Evolutionary conservation across 2,888 invertebrate species (phyloP), one percentile per base, ranked within the genome.

Genomic region (Pyrrhosoma nymphula): DNA sequence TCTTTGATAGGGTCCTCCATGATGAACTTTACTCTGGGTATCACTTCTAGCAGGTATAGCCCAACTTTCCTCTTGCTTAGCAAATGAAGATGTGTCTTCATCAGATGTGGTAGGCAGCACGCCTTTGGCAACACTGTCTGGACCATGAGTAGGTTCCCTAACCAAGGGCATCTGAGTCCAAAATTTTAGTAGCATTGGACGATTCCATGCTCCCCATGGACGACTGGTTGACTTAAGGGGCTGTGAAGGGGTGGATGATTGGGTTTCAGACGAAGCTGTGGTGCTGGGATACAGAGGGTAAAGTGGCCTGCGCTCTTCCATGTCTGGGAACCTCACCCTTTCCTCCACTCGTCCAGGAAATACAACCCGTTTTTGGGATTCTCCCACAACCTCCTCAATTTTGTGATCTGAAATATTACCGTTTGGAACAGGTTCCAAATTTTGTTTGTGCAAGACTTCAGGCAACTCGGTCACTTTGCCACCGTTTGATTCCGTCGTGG

Each of bases 131-230:
- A 69, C 47, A 35, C 75, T 93, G 16, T 93, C 93, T 69, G 47
- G 47, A 39, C 69, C n/a, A 39, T 75, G 69, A n/a, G 93, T 47
- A 0, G 96, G 96, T 88, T 97, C 96, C 95, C 96, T 96, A 93
- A 96, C 88, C 56, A 96, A 96, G 0, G 97, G 96, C 96, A 97
- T 96, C 63, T 96, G 96, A 26, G 96, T 96, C 97, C 97, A 97
- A 93, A 96, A 96, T 93, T 96, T 96, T 23, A 96, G 95, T 12
- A 96, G 95, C 95, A 96, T 96, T 26, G 96, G 96, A 69, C 96
- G 96, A 88, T 96, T 96, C 90, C 96, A 93, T 14, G 47, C 69
- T 4, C 69, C 69, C 47, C 93, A 69, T 47, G 47, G 63, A 0
- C 93, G 93, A 47, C 93, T 93, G n/a, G 93, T 20, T 47, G 47